Evolutionary conservation across 92 coral and sea anemone species (phyloP).

Genomic region (Epizoanthus scotinus): DNA sequence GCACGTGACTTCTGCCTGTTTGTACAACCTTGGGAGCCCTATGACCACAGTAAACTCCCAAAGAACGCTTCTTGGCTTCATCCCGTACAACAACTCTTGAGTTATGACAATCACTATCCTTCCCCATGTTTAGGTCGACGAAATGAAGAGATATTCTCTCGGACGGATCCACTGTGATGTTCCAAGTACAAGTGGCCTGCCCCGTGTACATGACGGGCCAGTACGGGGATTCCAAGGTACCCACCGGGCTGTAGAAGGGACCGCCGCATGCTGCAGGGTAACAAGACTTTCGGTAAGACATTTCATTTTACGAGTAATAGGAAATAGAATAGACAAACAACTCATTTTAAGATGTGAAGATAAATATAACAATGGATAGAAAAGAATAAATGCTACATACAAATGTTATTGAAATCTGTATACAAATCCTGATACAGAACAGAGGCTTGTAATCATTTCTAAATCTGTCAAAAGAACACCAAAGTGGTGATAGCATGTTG

Average conservation of each 20-base stretch:
- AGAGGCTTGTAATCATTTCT: too few relatives aligned
- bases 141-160: conserved; percentile 67
- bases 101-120: conserved; percentile 62
- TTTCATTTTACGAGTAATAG: too few relatives aligned
- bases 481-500: too few relatives aligned
- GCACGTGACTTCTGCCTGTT: conserved; percentile 51
- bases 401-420: too few relatives aligned
- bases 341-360: too few relatives aligned
- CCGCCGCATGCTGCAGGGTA: conserved; percentile 56
- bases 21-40: conserved; percentile 56
- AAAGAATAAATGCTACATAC: too few relatives aligned
- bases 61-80: conserved; percentile 41
- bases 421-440: too few relatives aligned
- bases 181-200: conserved; percentile 65
- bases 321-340: too few relatives aligned
- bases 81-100: conserved; percentile 64
- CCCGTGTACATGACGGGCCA: conserved; percentile 83
- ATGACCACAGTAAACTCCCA: conserved; percentile 76
- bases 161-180: conserved; percentile 47
- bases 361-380: too few relatives aligned
- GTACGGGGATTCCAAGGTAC: conserved; percentile 70
- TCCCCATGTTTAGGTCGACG: conserved; percentile 62
- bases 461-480: too few relatives aligned
- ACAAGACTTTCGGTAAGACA: not conserved
- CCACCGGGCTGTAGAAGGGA: conserved; percentile 53